Evolutionary conservation across 2,113 vertebrate genomes (phyloP), one percentile per base, ranked within the genome.

Genomic region (Regulus satrapa): DNA sequence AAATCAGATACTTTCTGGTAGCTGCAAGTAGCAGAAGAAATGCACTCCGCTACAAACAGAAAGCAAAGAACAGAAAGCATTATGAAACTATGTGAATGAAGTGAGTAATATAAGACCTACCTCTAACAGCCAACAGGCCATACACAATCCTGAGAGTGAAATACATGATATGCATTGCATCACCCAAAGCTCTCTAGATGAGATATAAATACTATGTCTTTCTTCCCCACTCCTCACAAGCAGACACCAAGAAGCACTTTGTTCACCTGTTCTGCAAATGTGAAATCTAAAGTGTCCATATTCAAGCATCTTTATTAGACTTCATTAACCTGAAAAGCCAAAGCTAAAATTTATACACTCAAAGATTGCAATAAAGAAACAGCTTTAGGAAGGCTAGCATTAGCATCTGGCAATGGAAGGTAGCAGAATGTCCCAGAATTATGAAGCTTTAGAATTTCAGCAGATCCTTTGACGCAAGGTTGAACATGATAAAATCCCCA

Each of bases 81-180:
- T 93, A 95, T 54, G 90, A 95, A 97, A 96, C 82, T 72, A 85
- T 78, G 36, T 79, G 77, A 95, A 96, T 72, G n/a, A 91, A 87
- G 20, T 75, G n/a, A 93, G 88, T 69, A 94, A 89, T 7, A 0
- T 9, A 89, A 95, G 90, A 85, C 41, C 40, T 63, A 56, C 36
- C 61, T 89, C 81, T 67, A 85, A 84, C 38, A 82, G 78, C 90
- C 92, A 97, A 64, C 23, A 75, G 64, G 84, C 87, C 87, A 85
- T 34, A 34, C 66, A 82, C 49, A 88, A 41, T 82, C 87, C 56
- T 9, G 7, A 75, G 54, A 92, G 77, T 76, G 95, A 92, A 97
- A 95, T 64, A 76, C 41, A n/a, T 46, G 36, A 88, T 73, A 68
- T 0, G 29, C 32, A 89, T 94, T 96, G 94, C 95, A 96, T 97